Evolutionary conservation across 2,113 vertebrate genomes (phyloP), one percentile per base, ranked within the genome.

Genomic region (Seriola dumerili): DNA sequence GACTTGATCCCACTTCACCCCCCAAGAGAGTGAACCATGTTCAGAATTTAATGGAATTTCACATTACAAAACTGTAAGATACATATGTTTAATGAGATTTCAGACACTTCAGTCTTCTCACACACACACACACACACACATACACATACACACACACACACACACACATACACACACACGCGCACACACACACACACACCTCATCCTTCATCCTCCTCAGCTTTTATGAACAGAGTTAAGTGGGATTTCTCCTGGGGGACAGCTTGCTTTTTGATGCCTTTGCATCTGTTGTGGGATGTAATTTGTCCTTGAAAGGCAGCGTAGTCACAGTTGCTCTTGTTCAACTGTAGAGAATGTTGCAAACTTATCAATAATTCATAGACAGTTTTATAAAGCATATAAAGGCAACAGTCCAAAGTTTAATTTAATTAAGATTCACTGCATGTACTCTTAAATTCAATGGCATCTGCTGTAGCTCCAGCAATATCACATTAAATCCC

Each of bases 1-100:
- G 40, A 46, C 40, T 7, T 68, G 65, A 34, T 68, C 34, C 29
- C 17, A 50, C 8, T 68, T 68, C 25, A 0, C 8, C 4, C 9
- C 64, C 16, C 14, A 8, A 67, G 25, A 68, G 42, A 68, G 19
- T 1, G 4, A 46, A 40, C 16, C 25, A 19, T 55, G 21, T 44
- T n/a, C 25, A 52, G 58, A 34, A 61, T 76, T 11, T 63, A 59
- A 79, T 78, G 34, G 52, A 69, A 64, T 75, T 67, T 72, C 16
- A 46, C 63, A 74, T 84, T 3, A n/a, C 50, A 44, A 54, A 66
- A 72, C 61, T 19, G 12, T 34, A 63, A 25, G 11, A 76, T 72
- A 32, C 62, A 32, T 72, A 16, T 52, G 29, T 81, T 77, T 80
- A 85, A 85, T 72, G 83, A 83, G 76, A 14, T 58, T 81, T 64